Percentiles rank a stretch among this genome's conserved stretches.
Evolutionary conservation across 2,797 vertebrate genomes (phyloP).

Genomic region (Hydrophis major): DNA sequence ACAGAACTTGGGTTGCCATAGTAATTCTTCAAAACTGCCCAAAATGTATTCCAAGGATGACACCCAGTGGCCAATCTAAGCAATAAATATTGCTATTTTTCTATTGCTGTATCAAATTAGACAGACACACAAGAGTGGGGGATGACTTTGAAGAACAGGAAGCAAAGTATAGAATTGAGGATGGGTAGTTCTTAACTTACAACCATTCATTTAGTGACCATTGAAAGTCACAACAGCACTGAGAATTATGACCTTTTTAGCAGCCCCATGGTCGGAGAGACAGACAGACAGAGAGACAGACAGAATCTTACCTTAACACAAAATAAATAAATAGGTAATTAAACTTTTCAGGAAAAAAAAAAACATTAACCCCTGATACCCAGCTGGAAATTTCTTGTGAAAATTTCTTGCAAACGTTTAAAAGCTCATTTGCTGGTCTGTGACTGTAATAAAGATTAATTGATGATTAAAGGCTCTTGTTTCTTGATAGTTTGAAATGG

Average conservation of each 20-base stretch:
- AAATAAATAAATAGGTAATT: not conserved
- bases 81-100: constrained; percentile 57
- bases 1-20: constrained; percentile 26
- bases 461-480: not conserved
- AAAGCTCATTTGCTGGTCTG: not conserved
- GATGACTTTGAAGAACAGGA: not conserved
- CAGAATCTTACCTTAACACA: not conserved
- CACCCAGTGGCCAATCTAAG: constrained; percentile 65
- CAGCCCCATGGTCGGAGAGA: not conserved
- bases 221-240: not conserved
- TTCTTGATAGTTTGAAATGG: not conserved
- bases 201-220: not conserved
- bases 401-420: not conserved
- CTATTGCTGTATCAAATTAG: not conserved
- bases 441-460: not conserved
- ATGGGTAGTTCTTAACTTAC: not conserved
- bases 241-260: no score
- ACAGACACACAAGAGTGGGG: not conserved
- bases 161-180: not conserved
- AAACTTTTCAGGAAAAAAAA: not conserved
- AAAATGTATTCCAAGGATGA: constrained; percentile 65
- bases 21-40: constrained; percentile 20
- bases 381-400: not conserved
- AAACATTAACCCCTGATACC: not conserved
- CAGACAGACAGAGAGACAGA: not conserved